Conservation (phyloP, 1,140 invertebrate species). For the Drosophila punjabiensis region DNA sequence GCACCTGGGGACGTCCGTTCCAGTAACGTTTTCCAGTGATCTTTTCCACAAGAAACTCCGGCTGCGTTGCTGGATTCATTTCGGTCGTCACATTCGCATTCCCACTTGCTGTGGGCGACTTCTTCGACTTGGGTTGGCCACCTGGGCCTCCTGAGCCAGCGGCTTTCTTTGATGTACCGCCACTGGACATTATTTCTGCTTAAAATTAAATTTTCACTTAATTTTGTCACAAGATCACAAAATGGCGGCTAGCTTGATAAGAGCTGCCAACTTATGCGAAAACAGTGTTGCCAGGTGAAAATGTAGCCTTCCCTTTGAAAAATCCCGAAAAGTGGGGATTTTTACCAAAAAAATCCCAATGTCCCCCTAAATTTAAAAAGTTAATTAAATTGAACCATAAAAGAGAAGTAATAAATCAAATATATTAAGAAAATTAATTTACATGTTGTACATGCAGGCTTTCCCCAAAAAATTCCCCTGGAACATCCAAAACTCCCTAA, state of each 20-base stretch:
- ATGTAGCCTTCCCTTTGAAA: too few relatives aligned
- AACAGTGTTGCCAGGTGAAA: too few relatives aligned
- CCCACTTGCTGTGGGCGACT: background rate
- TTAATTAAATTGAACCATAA: too few relatives aligned
- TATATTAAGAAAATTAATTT: too few relatives aligned
- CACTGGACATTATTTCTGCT: constrained; percentile 1
- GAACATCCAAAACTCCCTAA: too few relatives aligned
- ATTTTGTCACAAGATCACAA: background rate
- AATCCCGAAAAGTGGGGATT: too few relatives aligned
- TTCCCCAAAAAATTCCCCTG: too few relatives aligned
- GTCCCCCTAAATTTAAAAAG: too few relatives aligned
- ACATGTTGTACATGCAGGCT: too few relatives aligned
- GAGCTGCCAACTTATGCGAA: background rate
- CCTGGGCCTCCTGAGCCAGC: background rate
- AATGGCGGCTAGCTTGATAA: background rate
- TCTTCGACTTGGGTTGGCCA: background rate
- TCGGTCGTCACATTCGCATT: background rate
- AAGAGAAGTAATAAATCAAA: too few relatives aligned
- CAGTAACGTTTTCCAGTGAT: constrained; percentile 39
- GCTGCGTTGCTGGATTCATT: too few relatives aligned
- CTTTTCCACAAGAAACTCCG: constrained; percentile 37
- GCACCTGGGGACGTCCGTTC: constrained; percentile 24
- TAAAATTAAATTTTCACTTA: background rate
- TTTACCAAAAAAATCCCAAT: too few relatives aligned
- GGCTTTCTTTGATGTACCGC: background rate